These are phyloP conservation scores for Amphipyra berbera DNA, from an alignment of 2,888 invertebrate species.

Conservation along the genomic window DNA sequence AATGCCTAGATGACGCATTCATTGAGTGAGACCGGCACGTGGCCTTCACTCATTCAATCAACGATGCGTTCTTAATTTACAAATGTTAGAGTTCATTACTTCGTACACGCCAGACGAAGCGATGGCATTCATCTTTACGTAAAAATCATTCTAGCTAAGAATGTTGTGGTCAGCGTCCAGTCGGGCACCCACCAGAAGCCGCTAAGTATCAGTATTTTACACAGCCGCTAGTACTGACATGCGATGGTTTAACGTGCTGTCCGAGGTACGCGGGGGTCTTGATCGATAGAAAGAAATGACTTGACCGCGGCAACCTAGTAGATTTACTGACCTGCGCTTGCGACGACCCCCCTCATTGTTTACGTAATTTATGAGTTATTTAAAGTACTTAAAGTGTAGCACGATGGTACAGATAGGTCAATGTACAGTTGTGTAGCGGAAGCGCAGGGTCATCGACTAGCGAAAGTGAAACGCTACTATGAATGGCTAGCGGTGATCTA, in stretches of 20 bases:
- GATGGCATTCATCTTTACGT: background rate
- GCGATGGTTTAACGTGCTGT: too few relatives aligned
- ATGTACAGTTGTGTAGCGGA: slow-evolving; percentile 1
- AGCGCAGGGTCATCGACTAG: slow-evolving; percentile 26
- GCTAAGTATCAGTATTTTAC: background rate
- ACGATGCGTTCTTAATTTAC: background rate
- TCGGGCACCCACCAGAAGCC: too few relatives aligned
- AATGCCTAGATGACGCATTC: slow-evolving; percentile 11
- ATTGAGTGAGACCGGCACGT: slow-evolving; percentile 5
- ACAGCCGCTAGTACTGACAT: too few relatives aligned
- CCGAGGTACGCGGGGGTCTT: too few relatives aligned
- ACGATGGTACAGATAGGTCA: slow-evolving; percentile 2
- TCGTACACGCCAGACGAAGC: background rate
- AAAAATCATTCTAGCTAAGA: background rate
- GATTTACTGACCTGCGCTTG: too few relatives aligned
- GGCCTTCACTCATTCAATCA: slow-evolving; percentile 30
- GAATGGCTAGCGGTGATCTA: slow-evolving; percentile 15
- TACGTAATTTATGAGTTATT: too few relatives aligned
- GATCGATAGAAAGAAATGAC: too few relatives aligned
- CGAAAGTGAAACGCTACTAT: slow-evolving; percentile 21
- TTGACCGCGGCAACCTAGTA: too few relatives aligned
- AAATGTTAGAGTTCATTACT: slow-evolving; percentile 23
- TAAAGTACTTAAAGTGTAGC: background rate
- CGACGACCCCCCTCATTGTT: too few relatives aligned
- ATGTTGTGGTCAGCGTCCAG: too few relatives aligned